These are phyloP conservation scores for Halichoerus grypus DNA, from an alignment of 2,113 vertebrate genomes.

Conservation along the genomic window DNA sequence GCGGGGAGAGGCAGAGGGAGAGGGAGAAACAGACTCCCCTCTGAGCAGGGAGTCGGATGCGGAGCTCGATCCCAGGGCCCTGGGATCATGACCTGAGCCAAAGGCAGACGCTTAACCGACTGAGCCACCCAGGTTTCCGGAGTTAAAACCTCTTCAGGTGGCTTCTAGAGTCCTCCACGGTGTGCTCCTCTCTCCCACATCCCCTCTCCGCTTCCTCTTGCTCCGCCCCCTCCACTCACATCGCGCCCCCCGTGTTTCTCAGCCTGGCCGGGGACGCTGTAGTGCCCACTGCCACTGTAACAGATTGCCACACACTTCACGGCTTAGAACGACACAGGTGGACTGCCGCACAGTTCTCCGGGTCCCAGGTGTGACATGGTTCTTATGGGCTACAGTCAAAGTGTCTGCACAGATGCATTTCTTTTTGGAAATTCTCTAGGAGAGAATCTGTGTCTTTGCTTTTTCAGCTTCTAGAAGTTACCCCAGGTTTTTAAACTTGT, in stretches of 20 bases:
- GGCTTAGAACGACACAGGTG: not conserved
- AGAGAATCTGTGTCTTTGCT: not conserved
- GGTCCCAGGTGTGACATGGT: not conserved
- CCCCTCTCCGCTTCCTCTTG: not conserved
- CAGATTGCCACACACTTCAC: not conserved
- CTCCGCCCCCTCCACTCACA: not conserved
- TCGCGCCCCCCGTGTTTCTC: accelerated
- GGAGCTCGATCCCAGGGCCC: too few species aligned
- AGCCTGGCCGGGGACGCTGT: too few species aligned
- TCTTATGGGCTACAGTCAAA: not conserved
- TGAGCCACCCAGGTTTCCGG: too few species aligned
- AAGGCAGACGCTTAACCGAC: too few species aligned
- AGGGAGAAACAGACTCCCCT: too few species aligned
- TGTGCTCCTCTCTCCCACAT: not conserved
- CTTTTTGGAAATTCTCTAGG: not conserved
- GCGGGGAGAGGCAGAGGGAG: too few species aligned
- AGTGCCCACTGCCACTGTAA: accelerated
- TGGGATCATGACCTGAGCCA: too few species aligned
- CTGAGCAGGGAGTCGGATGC: too few species aligned
- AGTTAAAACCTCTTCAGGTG: not conserved
- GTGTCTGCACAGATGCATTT: not conserved
- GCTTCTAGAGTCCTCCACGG: not conserved
- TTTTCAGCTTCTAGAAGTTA: not conserved
- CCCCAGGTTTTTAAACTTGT: not conserved
- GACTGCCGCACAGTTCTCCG: not conserved